A percentile compares a stretch with the other conserved stretches of the same genome.
phyloP scores from a whole-genome alignment of 2,888 invertebrate species.

The Phlogophora meticulosa region DNA sequence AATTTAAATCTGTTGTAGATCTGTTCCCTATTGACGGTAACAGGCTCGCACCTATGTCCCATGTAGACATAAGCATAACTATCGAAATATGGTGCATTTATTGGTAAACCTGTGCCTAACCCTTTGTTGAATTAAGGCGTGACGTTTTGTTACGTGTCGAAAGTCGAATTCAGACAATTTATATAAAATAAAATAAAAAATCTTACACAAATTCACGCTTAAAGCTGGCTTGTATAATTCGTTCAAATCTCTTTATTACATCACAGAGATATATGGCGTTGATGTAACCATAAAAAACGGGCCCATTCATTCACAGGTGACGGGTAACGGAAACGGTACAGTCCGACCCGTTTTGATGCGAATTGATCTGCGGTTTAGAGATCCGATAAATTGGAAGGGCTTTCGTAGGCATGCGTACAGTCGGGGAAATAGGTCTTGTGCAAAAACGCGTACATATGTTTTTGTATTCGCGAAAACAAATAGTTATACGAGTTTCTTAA shows the following conservation, averaged over 20 bases:
- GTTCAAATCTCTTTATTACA: conserved; percentile 48
- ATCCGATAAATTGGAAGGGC: conserved; percentile 42
- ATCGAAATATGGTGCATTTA: too few relatives aligned
- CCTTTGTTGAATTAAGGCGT: too few relatives aligned
- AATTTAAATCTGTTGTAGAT: not conserved
- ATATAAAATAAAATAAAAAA: too few relatives aligned
- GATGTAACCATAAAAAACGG: conserved; percentile 36
- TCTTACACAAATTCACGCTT: not conserved
- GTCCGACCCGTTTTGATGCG: conserved; percentile 46
- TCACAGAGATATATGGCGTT: conserved; percentile 37
- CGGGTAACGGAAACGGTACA: conserved; percentile 34
- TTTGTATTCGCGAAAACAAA: too few relatives aligned
- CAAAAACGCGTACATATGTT: too few relatives aligned
- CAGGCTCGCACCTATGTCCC: too few relatives aligned
- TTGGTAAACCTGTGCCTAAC: too few relatives aligned
- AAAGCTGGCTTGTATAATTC: conserved; percentile 22
- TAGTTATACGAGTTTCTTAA: too few relatives aligned
- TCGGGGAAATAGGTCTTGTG: not conserved
- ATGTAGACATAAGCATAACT: too few relatives aligned
- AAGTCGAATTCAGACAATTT: too few relatives aligned
- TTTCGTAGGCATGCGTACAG: conserved; percentile 28
- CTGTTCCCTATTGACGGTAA: too few relatives aligned
- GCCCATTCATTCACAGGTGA: conserved; percentile 40
- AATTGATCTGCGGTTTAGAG: conserved; percentile 55
- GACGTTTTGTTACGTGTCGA: too few relatives aligned